Evolutionary conservation across 1,140 invertebrate genomes (phyloP).

Genomic region (Caenorhabditis elegans): WBcel235 BX284606.5:2846001-2846500

Average conservation of each 20-base stretch:
- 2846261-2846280: slow-evolving; percentile 25
- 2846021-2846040: slow-evolving; percentile 43
- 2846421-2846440: slow-evolving; percentile 35
- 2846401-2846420: slow-evolving; percentile 33
- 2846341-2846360: slow-evolving; percentile 34
- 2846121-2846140: slow-evolving; percentile 48
- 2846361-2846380: slow-evolving; percentile 28
- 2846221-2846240: neutral
- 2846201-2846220: slow-evolving; percentile 6
- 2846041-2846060: neutral
- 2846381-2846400: slow-evolving; percentile 47
- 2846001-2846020: slow-evolving; percentile 60
- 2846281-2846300: slow-evolving; percentile 63
- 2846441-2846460: slow-evolving; percentile 32
- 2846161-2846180: slow-evolving; percentile 64
- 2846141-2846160: slow-evolving; percentile 58
- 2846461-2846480: slow-evolving; percentile 11
- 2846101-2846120: slow-evolving; percentile 55
- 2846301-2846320: slow-evolving; percentile 55
- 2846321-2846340: slow-evolving; percentile 11
- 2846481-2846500: slow-evolving; percentile 44
- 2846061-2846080: neutral
- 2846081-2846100: slow-evolving; percentile 42
- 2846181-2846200: slow-evolving; percentile 33
- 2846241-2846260: neutral